phyloP scores from a whole-genome alignment of 2,113 vertebrate genomes.

The Poeciliopsis occidentalis region DNA sequence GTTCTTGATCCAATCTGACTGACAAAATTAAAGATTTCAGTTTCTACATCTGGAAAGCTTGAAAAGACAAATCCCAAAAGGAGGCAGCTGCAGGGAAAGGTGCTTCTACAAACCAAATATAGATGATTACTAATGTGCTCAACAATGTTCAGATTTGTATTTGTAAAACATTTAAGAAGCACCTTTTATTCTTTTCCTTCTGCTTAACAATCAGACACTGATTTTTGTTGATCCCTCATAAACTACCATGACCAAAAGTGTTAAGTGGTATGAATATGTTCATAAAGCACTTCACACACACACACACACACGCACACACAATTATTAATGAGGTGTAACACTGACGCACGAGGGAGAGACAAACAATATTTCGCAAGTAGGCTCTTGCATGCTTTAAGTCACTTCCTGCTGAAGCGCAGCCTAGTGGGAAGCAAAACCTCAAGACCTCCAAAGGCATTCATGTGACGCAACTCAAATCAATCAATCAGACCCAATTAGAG shows the following conservation, averaged over 20 bases:
- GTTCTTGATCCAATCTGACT: background rate
- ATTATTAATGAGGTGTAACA: constrained; percentile 10
- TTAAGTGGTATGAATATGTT: background rate
- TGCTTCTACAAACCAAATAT: background rate
- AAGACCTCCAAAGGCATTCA: constrained; percentile 39
- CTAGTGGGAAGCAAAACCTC: constrained; percentile 42
- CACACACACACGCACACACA: background rate
- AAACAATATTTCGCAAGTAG: constrained; percentile 22
- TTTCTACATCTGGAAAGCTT: background rate
- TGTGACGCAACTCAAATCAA: constrained; percentile 48
- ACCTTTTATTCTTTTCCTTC: background rate
- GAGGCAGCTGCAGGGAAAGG: background rate
- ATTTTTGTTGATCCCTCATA: background rate
- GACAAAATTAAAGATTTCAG: background rate
- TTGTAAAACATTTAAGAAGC: background rate
- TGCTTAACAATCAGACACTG: background rate
- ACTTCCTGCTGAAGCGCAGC: constrained; percentile 37
- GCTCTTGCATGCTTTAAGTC: constrained; percentile 35
- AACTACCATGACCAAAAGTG: background rate
- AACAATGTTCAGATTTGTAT: background rate
- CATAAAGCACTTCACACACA: background rate
- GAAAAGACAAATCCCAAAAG: background rate
- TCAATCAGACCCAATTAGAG: constrained; percentile 72
- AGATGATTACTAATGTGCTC: background rate
- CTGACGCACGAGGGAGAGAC: background rate